Evolutionary conservation across 2,888 invertebrate species (phyloP).

Genomic region (Colletes collaris): DNA sequence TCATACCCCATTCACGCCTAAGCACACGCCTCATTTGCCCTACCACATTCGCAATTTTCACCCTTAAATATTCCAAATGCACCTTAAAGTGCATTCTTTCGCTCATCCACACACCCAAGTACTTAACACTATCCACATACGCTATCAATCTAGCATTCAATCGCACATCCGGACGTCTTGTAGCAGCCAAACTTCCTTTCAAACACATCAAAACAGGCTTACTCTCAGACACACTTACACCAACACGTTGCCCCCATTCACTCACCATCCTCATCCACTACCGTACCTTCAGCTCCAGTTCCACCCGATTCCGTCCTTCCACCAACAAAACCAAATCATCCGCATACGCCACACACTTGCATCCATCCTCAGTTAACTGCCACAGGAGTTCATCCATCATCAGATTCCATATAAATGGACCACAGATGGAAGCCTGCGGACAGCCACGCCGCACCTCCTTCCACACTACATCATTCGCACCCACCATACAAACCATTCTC

Average conservation of each 20-base stretch:
- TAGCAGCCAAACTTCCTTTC: too few species aligned
- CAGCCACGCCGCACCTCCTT: too few species aligned
- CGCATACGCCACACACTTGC: slow-evolving; percentile 12
- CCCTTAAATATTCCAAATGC: not conserved
- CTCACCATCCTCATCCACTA: slow-evolving; percentile 7
- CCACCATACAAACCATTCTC: too few species aligned
- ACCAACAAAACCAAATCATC: not conserved
- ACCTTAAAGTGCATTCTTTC: too few species aligned
- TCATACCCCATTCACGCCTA: not conserved
- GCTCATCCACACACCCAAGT: slow-evolving; percentile 9
- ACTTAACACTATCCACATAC: not conserved
- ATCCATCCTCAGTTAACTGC: not conserved
- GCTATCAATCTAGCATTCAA: not conserved
- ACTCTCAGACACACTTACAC: too few species aligned
- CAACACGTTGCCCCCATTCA: too few species aligned
- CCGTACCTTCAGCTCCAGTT: slow-evolving; percentile 3
- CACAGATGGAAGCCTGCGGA: too few species aligned
- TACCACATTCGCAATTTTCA: not conserved
- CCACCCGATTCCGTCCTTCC: slow-evolving; percentile 1
- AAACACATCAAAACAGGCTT: too few species aligned
- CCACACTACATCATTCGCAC: too few species aligned
- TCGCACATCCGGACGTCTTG: too few species aligned
- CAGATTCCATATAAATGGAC: too few species aligned
- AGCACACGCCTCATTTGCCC: not conserved
- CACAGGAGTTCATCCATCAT: slow-evolving; percentile 12